A percentile compares a stretch with the other conserved stretches of the same genome.
Evolutionary conservation across 2,113 vertebrate genomes (phyloP).

Genomic region (Chaetodon auriga): DNA sequence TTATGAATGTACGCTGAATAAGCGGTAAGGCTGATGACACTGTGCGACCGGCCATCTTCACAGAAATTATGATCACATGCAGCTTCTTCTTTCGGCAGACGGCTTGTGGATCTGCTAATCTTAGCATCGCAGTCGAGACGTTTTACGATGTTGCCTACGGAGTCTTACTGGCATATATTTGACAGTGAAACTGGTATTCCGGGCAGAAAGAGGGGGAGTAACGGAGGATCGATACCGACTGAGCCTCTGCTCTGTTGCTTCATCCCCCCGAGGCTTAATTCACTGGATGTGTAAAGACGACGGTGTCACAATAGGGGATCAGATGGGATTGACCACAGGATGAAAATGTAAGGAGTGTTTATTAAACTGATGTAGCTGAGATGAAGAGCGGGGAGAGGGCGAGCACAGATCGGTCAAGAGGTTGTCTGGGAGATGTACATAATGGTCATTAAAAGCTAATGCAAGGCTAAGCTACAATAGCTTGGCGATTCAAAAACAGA

Average conservation of each 20-base stretch:
- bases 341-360: conserved; percentile 80
- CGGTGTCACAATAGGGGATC: conserved; percentile 78
- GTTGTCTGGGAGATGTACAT: conserved; percentile 35
- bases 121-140: not conserved
- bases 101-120: conserved; percentile 22
- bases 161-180: conserved; percentile 29
- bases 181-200: conserved; percentile 54
- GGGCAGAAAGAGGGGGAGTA: conserved; percentile 48
- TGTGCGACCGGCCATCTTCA: not conserved
- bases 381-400: conserved; percentile 38
- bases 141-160: conserved; percentile 11
- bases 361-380: conserved; percentile 73
- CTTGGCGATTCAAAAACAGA: conserved; percentile 24
- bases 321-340: conserved; percentile 78
- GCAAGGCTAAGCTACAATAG: conserved; percentile 33
- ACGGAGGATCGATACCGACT: conserved; percentile 74
- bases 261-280: conserved; percentile 77
- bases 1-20: conserved; percentile 40
- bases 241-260: conserved; percentile 72
- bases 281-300: conserved; percentile 73
- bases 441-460: conserved; percentile 69
- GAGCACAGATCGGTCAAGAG: conserved; percentile 39
- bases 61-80: conserved; percentile 24
- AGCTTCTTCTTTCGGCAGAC: not conserved
- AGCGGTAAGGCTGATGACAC: conserved; percentile 17